Percentiles rank a stretch among this genome's conserved stretches.
Evolutionary conservation across 2,113 vertebrate species (phyloP).

Genomic region (Himantopus leucocephalus): DNA sequence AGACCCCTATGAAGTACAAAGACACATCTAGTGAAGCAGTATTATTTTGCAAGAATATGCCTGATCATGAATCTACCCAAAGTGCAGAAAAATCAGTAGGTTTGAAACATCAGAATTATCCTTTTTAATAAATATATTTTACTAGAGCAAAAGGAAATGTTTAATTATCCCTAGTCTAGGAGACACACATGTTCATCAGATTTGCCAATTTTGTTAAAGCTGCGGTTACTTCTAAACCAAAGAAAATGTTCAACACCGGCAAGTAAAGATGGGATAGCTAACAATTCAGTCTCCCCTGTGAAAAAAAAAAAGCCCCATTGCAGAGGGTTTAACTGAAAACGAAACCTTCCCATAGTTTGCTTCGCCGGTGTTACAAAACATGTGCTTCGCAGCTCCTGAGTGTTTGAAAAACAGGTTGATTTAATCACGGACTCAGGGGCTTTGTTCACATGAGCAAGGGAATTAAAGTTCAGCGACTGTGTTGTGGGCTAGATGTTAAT

Average conservation of each 20-base stretch:
- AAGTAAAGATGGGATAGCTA: neutral
- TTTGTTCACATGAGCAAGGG: constrained; percentile 9
- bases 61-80: neutral
- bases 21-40: neutral
- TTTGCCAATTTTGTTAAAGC: neutral
- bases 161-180: neutral
- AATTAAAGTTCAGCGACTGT: constrained; percentile 53
- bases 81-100: neutral
- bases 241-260: neutral
- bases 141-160: neutral
- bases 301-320: neutral
- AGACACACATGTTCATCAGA: neutral
- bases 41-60: neutral
- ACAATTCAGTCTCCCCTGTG: neutral
- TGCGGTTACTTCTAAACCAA: neutral
- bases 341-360: neutral
- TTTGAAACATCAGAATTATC: neutral
- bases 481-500: constrained; percentile 41
- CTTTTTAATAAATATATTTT: neutral
- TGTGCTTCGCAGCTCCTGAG: neutral
- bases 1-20: neutral
- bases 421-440: constrained; percentile 16
- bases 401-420: neutral
- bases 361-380: constrained; percentile 9
- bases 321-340: neutral